Conservation (phyloP, 2,888 invertebrate species). For the Hedya salicella region DNA sequence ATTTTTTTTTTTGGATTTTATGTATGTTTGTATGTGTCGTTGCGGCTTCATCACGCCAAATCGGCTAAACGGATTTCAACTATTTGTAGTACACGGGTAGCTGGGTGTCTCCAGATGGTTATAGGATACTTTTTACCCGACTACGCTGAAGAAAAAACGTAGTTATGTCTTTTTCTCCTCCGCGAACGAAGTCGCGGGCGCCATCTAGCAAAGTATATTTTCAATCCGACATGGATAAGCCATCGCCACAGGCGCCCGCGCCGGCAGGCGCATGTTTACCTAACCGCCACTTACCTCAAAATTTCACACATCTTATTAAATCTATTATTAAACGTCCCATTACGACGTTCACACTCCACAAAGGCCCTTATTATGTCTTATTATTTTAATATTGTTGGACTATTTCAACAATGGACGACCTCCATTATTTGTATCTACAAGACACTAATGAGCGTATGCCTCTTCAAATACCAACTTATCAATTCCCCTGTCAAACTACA, state of each 20-base stretch:
- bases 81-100: too few relatives aligned
- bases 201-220: background rate
- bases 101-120: too few relatives aligned
- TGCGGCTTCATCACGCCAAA: too few relatives aligned
- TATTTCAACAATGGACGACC: slow-evolving; percentile 68
- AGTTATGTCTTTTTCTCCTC: too few relatives aligned
- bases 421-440: slow-evolving; percentile 69
- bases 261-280: slow-evolving; percentile 29
- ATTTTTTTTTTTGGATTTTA: too few relatives aligned
- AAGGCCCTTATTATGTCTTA: slow-evolving; percentile 76
- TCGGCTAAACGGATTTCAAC: too few relatives aligned
- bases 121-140: too few relatives aligned
- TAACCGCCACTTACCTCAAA: slow-evolving; percentile 37
- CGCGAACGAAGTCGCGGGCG: too few relatives aligned
- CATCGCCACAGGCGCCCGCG: background rate
- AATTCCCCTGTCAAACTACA: background rate
- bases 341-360: slow-evolving; percentile 52
- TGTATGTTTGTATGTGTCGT: too few relatives aligned
- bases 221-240: background rate
- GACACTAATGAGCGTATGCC: slow-evolving; percentile 82
- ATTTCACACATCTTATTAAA: slow-evolving; percentile 44
- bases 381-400: slow-evolving; percentile 83
- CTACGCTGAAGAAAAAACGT: too few relatives aligned
- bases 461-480: slow-evolving; percentile 60
- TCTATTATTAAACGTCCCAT: slow-evolving; percentile 41